phyloP scores from a whole-genome alignment of 2,888 invertebrate genomes.

The Hecatera dysodea region DNA sequence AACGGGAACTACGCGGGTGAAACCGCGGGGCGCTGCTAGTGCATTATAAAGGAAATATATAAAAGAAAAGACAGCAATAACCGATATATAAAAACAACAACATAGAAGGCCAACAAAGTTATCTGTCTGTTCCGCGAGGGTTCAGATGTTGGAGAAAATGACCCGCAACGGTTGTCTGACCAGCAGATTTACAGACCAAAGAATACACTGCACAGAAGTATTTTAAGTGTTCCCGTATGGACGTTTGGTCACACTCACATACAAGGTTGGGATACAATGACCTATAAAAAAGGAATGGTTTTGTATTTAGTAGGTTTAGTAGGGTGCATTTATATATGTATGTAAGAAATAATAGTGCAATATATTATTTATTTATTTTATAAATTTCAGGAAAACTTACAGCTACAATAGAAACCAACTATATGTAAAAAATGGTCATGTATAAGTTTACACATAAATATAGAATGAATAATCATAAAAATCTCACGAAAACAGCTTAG shows the following conservation, averaged over 20 bases:
- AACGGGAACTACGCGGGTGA: no score
- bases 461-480: no score
- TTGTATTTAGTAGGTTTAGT: no score
- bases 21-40: no score
- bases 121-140: slow-evolving; percentile 57
- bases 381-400: no score
- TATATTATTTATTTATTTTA: no score
- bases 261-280: neutral
- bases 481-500: no score
- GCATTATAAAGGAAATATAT: slow-evolving; percentile 17
- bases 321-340: no score
- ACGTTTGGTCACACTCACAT: slow-evolving; percentile 4
- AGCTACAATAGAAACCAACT: no score
- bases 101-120: slow-evolving; percentile 44
- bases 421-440: no score
- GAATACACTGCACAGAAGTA: slow-evolving; percentile 46
- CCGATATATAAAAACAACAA: slow-evolving; percentile 39
- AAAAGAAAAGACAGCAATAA: slow-evolving; percentile 22
- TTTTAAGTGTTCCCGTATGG: slow-evolving; percentile 16
- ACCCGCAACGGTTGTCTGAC: slow-evolving; percentile 61
- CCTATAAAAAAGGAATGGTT: neutral
- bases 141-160: slow-evolving; percentile 74
- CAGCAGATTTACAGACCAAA: slow-evolving; percentile 64
- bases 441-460: no score
- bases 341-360: no score